phyloP scores from a whole-genome alignment of 1,140 invertebrate species.

The Protaetia brevitarsis region DNA sequence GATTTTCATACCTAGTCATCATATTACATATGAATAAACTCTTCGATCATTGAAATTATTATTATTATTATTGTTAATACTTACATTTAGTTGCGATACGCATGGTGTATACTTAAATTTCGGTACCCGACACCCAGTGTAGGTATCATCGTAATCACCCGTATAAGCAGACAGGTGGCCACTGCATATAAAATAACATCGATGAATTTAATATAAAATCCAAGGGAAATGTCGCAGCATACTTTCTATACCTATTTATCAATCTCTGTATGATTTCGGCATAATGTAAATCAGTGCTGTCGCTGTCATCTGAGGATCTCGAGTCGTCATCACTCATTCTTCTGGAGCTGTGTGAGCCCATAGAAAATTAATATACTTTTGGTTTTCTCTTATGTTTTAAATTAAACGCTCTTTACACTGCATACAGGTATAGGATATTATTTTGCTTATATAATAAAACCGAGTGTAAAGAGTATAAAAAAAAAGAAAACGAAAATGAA shows the following conservation, averaged over 20 bases:
- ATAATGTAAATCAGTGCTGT: conserved; percentile 46
- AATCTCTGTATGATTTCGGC: conserved; percentile 50
- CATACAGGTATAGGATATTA: neutral
- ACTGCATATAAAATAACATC: conserved; percentile 38
- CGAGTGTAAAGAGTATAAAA: neutral
- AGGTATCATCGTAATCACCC: conserved; percentile 42
- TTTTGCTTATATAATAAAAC: conserved; percentile 3
- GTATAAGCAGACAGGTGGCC: conserved; percentile 47
- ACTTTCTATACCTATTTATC: conserved; percentile 48
- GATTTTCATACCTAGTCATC: no score
- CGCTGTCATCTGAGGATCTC: conserved; percentile 38
- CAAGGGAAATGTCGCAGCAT: conserved; percentile 27
- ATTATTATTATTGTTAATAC: conserved; percentile 33
- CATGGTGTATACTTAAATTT: conserved; percentile 48
- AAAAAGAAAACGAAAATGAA: neutral
- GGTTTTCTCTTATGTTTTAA: neutral
- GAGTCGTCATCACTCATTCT: conserved; percentile 35
- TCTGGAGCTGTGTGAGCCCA: conserved; percentile 35
- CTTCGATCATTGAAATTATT: no score
- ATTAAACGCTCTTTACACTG: neutral
- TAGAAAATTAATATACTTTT: conserved; percentile 23
- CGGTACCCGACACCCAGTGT: conserved; percentile 41
- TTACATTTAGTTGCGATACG: conserved; percentile 52
- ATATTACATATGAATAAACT: no score
- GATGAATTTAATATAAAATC: conserved; percentile 19